A percentile compares a stretch with the other conserved stretches of the same genome.
Conservation (phyloP, 2,113 vertebrate genomes). For the Crotalus horridus region DNA sequence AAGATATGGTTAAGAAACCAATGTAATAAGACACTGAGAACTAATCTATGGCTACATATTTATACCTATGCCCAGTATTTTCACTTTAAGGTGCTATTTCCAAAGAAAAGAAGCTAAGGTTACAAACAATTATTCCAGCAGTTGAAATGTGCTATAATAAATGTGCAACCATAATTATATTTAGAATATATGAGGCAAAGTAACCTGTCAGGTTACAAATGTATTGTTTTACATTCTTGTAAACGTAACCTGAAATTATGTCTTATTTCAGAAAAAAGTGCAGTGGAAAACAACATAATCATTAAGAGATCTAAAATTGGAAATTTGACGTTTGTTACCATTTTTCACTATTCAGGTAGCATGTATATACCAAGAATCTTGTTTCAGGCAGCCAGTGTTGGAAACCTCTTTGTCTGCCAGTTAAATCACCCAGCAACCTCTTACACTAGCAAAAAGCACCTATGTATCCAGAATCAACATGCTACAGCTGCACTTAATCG, state of each 20-base stretch:
- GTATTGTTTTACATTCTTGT: background rate
- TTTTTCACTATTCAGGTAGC: conserved; percentile 20
- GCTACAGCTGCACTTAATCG: conserved; percentile 7
- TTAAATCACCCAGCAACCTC: conserved; percentile 23
- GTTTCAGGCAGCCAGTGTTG: conserved; percentile 22
- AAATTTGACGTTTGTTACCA: conserved; percentile 14
- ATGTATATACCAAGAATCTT: conserved; percentile 18
- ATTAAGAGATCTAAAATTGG: conserved; percentile 21
- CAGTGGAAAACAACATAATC: background rate
- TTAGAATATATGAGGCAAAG: background rate
- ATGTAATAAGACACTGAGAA: background rate
- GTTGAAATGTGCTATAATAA: background rate
- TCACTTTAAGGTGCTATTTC: conserved; percentile 33
- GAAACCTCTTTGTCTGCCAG: conserved; percentile 35
- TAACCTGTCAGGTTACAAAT: conserved; percentile 1
- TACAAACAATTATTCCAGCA: conserved; percentile 11
- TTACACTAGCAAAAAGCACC: conserved; percentile 5
- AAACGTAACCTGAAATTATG: conserved; percentile 9
- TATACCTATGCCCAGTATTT: conserved; percentile 3
- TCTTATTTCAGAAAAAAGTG: conserved; percentile 1
- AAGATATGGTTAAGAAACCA: background rate
- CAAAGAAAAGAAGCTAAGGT: conserved; percentile 11
- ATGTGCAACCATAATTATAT: background rate
- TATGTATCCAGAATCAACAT: conserved; percentile 31
- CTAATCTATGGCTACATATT: background rate